These are phyloP conservation scores for Heliconius aoede DNA, from an alignment of 2,888 invertebrate genomes.

Conservation along the genomic window DNA sequence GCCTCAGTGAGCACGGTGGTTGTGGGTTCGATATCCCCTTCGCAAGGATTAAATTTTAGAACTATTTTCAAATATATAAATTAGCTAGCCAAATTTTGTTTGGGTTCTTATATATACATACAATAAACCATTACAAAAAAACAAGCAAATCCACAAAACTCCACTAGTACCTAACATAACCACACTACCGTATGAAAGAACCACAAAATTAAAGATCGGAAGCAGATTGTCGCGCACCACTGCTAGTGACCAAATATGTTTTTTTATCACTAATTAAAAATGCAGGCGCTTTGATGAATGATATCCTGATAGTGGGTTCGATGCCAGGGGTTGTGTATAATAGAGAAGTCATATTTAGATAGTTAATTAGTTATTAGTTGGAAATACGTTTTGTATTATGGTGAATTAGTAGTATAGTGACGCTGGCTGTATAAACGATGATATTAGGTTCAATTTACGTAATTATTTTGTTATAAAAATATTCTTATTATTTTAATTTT, in stretches of 20 bases:
- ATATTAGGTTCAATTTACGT: neutral
- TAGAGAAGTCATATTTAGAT: constrained; percentile 14
- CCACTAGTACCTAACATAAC: neutral
- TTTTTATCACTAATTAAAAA: constrained; percentile 79
- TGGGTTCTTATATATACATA: no score
- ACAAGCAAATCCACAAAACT: neutral
- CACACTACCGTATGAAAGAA: constrained; percentile 52
- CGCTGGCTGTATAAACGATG: neutral
- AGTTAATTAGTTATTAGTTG: constrained; percentile 18
- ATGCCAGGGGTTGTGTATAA: constrained; percentile 17
- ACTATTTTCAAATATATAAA: no score
- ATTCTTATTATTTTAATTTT: neutral
- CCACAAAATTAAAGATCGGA: constrained; percentile 68
- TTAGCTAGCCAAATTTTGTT: no score
- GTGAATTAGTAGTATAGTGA: neutral
- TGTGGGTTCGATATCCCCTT: neutral
- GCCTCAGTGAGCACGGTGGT: neutral
- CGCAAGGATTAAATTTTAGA: no score
- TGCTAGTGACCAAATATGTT: constrained; percentile 75
- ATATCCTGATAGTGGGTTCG: constrained; percentile 38
- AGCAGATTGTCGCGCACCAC: constrained; percentile 79
- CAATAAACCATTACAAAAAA: neutral
- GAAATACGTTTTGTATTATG: neutral
- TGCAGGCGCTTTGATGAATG: constrained; percentile 47
- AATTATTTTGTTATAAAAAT: neutral